Evolutionary conservation across 1,140 invertebrate species (phyloP).

Genomic region (Scaptodrosophila lebanonensis): DNA sequence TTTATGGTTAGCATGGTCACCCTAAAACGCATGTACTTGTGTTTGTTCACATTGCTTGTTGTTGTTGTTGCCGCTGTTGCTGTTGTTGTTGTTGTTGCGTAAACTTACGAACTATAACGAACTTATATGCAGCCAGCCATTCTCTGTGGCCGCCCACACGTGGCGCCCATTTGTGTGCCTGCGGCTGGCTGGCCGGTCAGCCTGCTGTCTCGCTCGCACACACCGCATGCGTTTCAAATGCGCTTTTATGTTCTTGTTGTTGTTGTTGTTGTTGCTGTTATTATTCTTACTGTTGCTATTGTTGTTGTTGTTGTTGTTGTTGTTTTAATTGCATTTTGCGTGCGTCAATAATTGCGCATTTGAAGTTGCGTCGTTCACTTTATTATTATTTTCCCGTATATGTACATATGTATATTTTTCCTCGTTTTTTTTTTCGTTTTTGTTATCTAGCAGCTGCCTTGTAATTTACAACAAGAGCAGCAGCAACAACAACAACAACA

Average conservation of each 20-base stretch:
- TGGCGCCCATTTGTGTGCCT: conserved; percentile 1
- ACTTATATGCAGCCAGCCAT: conserved; percentile 54
- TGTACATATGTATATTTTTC: too few species aligned
- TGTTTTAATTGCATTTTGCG: conserved; percentile 65
- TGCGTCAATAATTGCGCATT: conserved; percentile 74
- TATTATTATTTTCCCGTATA: conserved; percentile 23
- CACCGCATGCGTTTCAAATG: conserved; percentile 1
- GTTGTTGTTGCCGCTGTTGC: conserved; percentile 40
- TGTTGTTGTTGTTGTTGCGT: conserved; percentile 57
- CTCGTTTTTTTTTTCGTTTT: conserved; percentile 4
- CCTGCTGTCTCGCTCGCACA: not conserved
- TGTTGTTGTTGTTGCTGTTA: not conserved
- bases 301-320: conserved; percentile 22
- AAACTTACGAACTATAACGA: conserved; percentile 69
- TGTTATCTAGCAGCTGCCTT: conserved; percentile 69
- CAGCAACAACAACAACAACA: conserved; percentile 35
- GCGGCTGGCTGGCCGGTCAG: conserved; percentile 23
- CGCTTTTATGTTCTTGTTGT: not conserved
- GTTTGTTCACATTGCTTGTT: not conserved
- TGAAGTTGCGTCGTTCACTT: conserved; percentile 64
- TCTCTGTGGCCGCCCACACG: conserved; percentile 1
- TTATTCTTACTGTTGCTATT: not conserved
- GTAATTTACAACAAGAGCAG: conserved; percentile 55
- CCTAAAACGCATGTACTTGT: conserved; percentile 37
- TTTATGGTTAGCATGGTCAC: conserved; percentile 54